Evolutionary conservation across 2,797 vertebrate species (phyloP), one percentile per base, ranked within the genome.

Genomic region (Loris lydekkerianus): DNA sequence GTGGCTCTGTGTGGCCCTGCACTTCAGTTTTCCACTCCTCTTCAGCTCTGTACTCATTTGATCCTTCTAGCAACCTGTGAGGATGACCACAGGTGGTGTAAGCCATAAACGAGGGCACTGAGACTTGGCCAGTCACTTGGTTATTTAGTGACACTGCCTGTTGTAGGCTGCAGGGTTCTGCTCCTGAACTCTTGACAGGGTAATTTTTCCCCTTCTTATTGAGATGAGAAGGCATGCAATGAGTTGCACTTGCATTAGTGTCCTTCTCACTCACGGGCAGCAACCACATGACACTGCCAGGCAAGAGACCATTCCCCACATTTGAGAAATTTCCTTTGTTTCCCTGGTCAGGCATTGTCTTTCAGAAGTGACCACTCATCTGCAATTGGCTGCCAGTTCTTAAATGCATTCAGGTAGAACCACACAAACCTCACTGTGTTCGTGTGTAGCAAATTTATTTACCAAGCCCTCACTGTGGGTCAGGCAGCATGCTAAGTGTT

Each of bases 401-500:
- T 31, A 18, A 72, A 56, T 5, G 18, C 5, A 0, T 63, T 1
- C 13, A 1, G 0, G 3, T 20, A 4, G 84, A 61, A 60, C 29
- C 23, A 1, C 7, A 0, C 27, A 11, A 34, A 4, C 9, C 7
- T 46, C 29, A 29, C 21, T 34, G 37, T 14, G 34, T 21, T 25
- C 8, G 13, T 49, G 40, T 1, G 2, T 1, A 10, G 67, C 2
- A 10, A 40, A 0, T 27, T 37, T 70, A 11, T 37, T 14, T 7
- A 4, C 17, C 5, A 4, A 4, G 76, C 43, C 2, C 31, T 2
- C 23, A 27, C 34, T 18, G 14, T 3, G 27, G 34, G n/a, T 37
- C 21, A 0, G 0, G 1, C 0, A 0, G 2, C 1, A 29, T 17
- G 34, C 63, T 27, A 4, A 46, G 53, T 2, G 20, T 58, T 15